Conservation (phyloP, 1,140 invertebrate species). For the Venturia canescens region DNA sequence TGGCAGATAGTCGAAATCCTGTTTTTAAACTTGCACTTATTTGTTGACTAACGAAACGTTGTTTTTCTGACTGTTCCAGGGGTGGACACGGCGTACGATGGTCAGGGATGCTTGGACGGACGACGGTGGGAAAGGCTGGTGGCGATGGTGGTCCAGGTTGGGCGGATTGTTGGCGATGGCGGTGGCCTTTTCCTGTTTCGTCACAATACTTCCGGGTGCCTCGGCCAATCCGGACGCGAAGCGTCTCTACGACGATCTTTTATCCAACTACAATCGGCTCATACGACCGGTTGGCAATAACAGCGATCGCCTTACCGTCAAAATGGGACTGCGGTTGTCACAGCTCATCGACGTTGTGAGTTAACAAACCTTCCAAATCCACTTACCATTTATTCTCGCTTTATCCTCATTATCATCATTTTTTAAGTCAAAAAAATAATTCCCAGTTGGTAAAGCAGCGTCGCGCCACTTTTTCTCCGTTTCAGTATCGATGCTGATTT, state of each 20-base stretch:
- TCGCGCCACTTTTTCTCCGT: no score
- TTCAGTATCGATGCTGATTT: background rate
- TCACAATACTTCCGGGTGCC: conserved; percentile 71
- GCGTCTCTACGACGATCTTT: conserved; percentile 95
- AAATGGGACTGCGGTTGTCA: conserved; percentile 96
- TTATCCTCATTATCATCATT: background rate
- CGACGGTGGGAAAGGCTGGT: conserved; percentile 79
- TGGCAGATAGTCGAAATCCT: no score
- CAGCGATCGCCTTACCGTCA: conserved; percentile 96
- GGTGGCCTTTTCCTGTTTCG: conserved; percentile 80
- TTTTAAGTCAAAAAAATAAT: background rate
- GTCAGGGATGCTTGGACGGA: conserved; percentile 77
- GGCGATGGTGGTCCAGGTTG: conserved; percentile 82
- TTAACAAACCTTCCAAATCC: conserved; percentile 61
- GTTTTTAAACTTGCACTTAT: no score
- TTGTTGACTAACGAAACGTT: background rate
- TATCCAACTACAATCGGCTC: conserved; percentile 98
- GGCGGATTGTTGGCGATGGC: conserved; percentile 78
- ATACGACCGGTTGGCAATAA: conserved; percentile 98
- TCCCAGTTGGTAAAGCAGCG: no score
- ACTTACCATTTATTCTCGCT: background rate
- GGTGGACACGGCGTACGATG: conserved; percentile 90
- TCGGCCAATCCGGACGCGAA: conserved; percentile 93
- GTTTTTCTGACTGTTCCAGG: conserved; percentile 75
- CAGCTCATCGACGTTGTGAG: conserved; percentile 99